Percentiles rank a stretch among this genome's conserved stretches.
These are phyloP conservation scores for Campaea margaritaria DNA, from an alignment of 2,888 invertebrate species.

Conservation along the genomic window DNA sequence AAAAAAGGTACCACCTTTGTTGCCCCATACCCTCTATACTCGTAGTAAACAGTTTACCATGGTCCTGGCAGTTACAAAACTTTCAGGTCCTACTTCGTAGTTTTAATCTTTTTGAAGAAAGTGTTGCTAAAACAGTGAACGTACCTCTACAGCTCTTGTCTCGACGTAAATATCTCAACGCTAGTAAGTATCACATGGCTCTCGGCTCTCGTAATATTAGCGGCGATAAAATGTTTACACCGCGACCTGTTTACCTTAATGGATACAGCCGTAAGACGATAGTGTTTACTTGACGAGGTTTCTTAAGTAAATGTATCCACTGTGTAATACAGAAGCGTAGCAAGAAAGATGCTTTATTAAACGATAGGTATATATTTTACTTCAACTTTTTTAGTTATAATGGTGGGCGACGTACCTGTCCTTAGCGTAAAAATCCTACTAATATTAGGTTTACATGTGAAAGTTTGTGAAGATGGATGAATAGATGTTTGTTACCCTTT, in stretches of 20 bases:
- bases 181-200: constrained; percentile 26
- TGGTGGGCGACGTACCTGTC: no score
- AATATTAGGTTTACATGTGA: no score
- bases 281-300: constrained; percentile 20
- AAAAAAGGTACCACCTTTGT: no score
- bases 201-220: constrained; percentile 46
- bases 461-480: no score
- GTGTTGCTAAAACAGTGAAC: constrained; percentile 27
- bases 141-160: constrained; percentile 36
- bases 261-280: constrained; percentile 29
- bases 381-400: no score
- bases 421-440: no score
- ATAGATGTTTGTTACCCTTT: no score
- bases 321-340: no score
- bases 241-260: constrained; percentile 48
- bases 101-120: background rate
- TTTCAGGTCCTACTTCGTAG: background rate
- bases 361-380: no score
- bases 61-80: background rate
- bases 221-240: constrained; percentile 45
- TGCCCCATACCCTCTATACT: no score
- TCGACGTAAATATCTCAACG: constrained; percentile 26
- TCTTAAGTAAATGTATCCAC: constrained; percentile 13
- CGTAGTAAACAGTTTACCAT: no score
- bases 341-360: no score